These are phyloP conservation scores for Dendroctonus valens DNA, from an alignment of 1,140 invertebrate species.

Conservation along the genomic window DNA sequence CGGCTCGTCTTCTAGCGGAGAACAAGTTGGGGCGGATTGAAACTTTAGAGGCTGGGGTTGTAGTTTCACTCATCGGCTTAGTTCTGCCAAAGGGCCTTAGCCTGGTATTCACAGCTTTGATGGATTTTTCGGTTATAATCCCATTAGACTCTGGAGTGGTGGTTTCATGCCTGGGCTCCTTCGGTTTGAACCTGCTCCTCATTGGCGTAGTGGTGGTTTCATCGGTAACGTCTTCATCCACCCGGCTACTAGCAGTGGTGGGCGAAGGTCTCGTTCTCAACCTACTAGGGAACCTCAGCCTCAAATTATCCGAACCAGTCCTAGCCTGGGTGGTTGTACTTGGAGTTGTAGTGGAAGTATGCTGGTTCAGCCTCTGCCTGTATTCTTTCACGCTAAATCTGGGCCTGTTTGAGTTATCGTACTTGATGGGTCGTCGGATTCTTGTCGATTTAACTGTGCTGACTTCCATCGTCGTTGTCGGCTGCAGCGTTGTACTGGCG, in stretches of 20 bases:
- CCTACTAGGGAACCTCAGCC: constrained; percentile 49
- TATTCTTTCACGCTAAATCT: constrained; percentile 63
- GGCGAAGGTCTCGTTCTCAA: constrained; percentile 23
- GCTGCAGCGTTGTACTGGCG: constrained; percentile 15
- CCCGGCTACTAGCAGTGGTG: constrained; percentile 28
- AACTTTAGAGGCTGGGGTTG: constrained; percentile 38
- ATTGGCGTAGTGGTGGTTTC: constrained; percentile 47
- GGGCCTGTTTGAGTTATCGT: constrained; percentile 51
- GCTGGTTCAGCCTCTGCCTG: constrained; percentile 51
- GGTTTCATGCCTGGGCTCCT: constrained; percentile 42
- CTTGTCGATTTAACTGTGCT: constrained; percentile 47
- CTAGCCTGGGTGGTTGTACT: constrained; percentile 50
- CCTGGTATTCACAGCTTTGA: constrained; percentile 44
- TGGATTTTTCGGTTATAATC: constrained; percentile 38
- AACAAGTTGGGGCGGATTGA: constrained; percentile 48
- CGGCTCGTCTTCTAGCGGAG: constrained; percentile 40
- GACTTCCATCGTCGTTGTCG: no score
- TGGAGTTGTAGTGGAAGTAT: constrained; percentile 54
- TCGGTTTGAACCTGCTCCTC: constrained; percentile 48
- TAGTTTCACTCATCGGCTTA: constrained; percentile 37
- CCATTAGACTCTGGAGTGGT: constrained; percentile 29
- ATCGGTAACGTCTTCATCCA: constrained; percentile 24
- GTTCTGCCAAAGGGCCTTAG: constrained; percentile 45
- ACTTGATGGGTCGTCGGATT: constrained; percentile 46
- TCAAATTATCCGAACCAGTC: constrained; percentile 39